Conservation (phyloP, 2,797 vertebrate species). For the Bryconaethiops microstoma region DNA sequence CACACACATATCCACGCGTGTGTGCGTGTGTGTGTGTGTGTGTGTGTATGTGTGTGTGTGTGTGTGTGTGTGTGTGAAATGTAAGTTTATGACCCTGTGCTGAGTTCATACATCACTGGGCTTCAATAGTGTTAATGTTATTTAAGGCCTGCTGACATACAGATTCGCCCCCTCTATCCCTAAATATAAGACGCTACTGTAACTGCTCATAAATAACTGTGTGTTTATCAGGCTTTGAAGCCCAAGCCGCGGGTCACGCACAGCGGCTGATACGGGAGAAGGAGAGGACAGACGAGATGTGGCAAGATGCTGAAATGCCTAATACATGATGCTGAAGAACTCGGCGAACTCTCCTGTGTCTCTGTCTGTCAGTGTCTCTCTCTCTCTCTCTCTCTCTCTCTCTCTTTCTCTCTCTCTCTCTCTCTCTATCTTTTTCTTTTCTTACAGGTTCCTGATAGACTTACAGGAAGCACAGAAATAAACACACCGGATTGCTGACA, state of each 20-base stretch:
- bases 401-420: conserved; percentile 2
- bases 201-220: conserved; percentile 48
- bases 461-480: conserved; percentile 33
- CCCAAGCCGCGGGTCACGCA: conserved; percentile 13
- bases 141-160: conserved; percentile 51
- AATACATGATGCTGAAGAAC: conserved; percentile 25
- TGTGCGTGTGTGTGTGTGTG: no score
- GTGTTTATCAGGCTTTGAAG: conserved; percentile 49
- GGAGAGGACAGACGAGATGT: conserved; percentile 11
- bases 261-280: conserved; percentile 4
- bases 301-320: conserved; percentile 23
- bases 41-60: not conserved
- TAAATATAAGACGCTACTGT: conserved; percentile 48
- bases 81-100: conserved; percentile 28
- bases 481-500: conserved; percentile 4
- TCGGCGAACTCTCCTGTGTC: conserved; percentile 16
- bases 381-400: not conserved
- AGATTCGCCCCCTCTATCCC: conserved; percentile 35
- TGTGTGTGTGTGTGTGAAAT: conserved; percentile 19
- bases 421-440: not conserved
- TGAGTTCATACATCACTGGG: conserved; percentile 38
- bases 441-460: not conserved
- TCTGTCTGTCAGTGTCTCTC: not conserved
- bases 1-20: conserved; percentile 29
- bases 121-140: conserved; percentile 38